phyloP scores from a whole-genome alignment of 2,797 vertebrate species.

The Catamblyrhynchus diadema region DNA sequence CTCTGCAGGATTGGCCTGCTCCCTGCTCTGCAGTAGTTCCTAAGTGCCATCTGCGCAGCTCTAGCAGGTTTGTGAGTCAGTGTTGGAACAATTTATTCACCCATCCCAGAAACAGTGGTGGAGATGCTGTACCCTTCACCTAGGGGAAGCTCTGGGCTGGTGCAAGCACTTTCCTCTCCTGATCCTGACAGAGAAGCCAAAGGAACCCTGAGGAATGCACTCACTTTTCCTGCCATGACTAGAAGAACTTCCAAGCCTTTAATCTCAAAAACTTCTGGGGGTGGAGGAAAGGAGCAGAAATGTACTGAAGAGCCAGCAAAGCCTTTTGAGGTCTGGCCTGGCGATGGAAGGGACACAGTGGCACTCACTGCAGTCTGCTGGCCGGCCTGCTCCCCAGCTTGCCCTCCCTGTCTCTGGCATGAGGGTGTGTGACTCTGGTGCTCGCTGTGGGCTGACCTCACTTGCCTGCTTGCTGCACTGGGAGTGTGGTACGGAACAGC shows the following conservation, averaged over 20 bases:
- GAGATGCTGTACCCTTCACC: neutral
- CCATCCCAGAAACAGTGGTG: neutral
- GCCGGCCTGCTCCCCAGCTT: neutral
- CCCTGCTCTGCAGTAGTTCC: fast-evolving
- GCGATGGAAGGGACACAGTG: neutral
- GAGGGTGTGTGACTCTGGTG: fast-evolving
- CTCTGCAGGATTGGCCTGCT: fast-evolving
- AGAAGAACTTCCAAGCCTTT: neutral
- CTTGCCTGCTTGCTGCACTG: neutral
- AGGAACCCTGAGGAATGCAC: neutral
- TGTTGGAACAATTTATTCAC: neutral
- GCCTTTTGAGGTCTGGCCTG: neutral
- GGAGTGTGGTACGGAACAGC: neutral
- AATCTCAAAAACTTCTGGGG: neutral
- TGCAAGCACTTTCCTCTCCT: neutral
- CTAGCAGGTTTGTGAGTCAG: neutral
- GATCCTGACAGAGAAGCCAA: neutral
- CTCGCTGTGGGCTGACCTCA: fast-evolving
- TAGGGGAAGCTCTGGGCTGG: neutral
- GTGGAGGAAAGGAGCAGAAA: neutral
- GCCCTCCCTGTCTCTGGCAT: neutral
- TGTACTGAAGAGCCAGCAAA: neutral
- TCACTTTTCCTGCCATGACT: neutral
- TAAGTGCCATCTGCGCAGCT: neutral
- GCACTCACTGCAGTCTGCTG: neutral